These are phyloP conservation scores for Symphodus melops DNA, from an alignment of 2,113 vertebrate genomes.

Conservation along the genomic window DNA sequence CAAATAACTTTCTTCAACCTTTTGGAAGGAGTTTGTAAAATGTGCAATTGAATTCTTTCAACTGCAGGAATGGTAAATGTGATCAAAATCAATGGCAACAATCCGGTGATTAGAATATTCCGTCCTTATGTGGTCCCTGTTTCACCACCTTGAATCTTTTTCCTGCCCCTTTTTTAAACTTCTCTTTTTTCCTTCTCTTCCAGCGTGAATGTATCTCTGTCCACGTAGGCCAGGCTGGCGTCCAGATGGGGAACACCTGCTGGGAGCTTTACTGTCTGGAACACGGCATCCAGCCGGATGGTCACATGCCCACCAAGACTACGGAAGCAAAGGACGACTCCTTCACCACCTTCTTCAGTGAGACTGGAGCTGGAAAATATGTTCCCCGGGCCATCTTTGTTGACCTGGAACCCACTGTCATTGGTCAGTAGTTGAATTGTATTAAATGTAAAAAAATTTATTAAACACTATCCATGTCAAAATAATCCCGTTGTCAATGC, in stretches of 20 bases:
- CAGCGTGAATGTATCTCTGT: conserved; percentile 85
- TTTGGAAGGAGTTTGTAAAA: conserved; percentile 20
- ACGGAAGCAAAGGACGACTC: conserved; percentile 84
- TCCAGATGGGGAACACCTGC: conserved; percentile 93
- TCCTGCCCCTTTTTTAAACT: background rate
- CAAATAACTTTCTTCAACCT: conserved; percentile 40
- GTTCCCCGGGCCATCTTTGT: conserved; percentile 88
- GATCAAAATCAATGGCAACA: background rate
- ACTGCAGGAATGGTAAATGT: too few relatives aligned
- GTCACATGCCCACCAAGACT: conserved; percentile 86
- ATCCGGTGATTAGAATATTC: background rate
- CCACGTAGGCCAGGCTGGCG: conserved; percentile 91
- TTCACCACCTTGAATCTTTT: background rate
- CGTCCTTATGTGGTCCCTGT: background rate
- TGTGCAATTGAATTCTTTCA: too few relatives aligned
- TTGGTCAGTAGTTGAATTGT: conserved; percentile 74
- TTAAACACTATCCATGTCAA: too few relatives aligned
- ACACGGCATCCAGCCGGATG: conserved; percentile 84
- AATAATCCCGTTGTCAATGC: background rate
- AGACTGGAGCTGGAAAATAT: conserved; percentile 87
- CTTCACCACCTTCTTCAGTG: conserved; percentile 85
- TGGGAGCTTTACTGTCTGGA: conserved; percentile 91
- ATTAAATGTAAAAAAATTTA: too few relatives aligned
- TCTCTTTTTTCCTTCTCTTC: too few relatives aligned
- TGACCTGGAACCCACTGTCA: conserved; percentile 88